Base-by-base conservation (phyloP, 92 coral and sea anemone species). In the Heteractis magnifica region DNA sequence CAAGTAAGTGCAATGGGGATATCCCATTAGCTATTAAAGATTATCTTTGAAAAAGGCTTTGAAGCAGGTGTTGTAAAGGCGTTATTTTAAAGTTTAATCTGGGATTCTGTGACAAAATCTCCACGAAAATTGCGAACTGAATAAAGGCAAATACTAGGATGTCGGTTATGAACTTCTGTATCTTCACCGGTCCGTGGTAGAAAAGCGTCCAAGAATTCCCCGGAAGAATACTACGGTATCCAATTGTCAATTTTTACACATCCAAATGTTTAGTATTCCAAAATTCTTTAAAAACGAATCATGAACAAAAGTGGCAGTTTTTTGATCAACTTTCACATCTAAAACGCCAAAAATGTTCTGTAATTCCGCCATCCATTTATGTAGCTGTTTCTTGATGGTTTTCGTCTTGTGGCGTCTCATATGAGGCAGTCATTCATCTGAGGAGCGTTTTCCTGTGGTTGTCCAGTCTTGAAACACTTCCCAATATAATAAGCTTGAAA, bases 401-500 rank as follows among this genome's bases (percentile, higher is more conserved):
- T 50, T 6, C n/a, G 10, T 56, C 21, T 23, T 23, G 10, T 41
- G 20, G 8, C 6, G 15, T 56, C 12, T 84, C 82, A 84, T 60
- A 76, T 76, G 6, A 85, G 58, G 34, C 78, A 85, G 4, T 77
- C 83, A 83, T 62, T 85, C 87, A 84, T 84, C 18, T 85, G 88
- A 15, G 74, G 88, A 6, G 56, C 91, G 79, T 91, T 97, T 86
- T 97, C 99, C 56, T 94, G 98, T 4, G 99, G 98, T 82, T 97
- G 99, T 48, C 99, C 99, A 51, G 94, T 98, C 49, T 78, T 52
- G 70, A 97, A 97, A 75, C 99, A 97, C 77, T 94, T 92, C 41
- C 99, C 99, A 10, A 97, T 94, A 85, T 92, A 97, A 72, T 97
- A 97, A 0, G 99, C 95, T 82, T 97, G 99, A 83, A 97, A 89